Base-by-base conservation (phyloP, 2,797 vertebrate genomes). In the Rhyacichthys aspro region DNA sequence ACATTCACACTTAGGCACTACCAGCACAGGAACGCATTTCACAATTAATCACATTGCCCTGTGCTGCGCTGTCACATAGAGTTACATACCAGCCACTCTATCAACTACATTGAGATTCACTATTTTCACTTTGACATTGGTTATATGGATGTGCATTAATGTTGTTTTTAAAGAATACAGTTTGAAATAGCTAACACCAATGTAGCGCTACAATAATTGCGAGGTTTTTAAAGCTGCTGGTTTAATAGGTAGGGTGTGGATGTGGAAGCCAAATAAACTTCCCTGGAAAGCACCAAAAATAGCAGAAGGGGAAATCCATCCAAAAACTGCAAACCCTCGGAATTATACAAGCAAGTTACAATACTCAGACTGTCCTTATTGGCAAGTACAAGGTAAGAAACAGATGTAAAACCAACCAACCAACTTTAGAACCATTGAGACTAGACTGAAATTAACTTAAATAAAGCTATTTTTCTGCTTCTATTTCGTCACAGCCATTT, bases 1-100 rank as follows among this genome's bases (percentile, higher is more conserved):
- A 74, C 63, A 9, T 84, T 89, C 86, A 81, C 82, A 89, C 86
- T 82, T 73, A 70, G 55, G 68, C 74, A 82, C 80, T 44, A 70
- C 67, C 67, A 63, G 74, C 76, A 42, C 73, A 64, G 68, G 81
- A 70, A 70, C 76, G 72, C 83, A 71, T 80, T 83, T 88, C 80
- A 81, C 86, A 62, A 83, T 86, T 76, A 84, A 79, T 88, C 82
- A 76, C 73, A 55, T 68, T 33, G 64, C 76, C 70, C 67, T 71
- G 48, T 64, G 81, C 75, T 61, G 67, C 7, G 71, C 76, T 78
- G 81, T 85, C 86, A 86, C 76, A 83, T 61, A 54, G 23, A 70
- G 66, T 83, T 76, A 74, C 76, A 83, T 71, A 71, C 70, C 79
- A 82, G 64, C 63, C 73, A 60, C 59, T 79, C 78, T 78, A 32